Evolutionary conservation across 2,888 invertebrate species (phyloP).

Genomic region (Crocallis elinguaria): DNA sequence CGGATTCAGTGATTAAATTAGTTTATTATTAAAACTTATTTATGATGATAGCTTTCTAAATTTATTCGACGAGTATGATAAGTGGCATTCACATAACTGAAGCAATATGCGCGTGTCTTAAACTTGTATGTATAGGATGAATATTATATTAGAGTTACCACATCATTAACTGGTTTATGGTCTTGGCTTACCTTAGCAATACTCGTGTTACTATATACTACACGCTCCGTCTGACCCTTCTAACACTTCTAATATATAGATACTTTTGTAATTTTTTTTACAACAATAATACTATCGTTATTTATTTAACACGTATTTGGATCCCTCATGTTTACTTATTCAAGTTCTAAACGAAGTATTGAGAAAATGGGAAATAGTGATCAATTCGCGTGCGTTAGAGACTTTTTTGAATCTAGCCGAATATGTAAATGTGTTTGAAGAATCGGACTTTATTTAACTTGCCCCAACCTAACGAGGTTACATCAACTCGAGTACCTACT

Average conservation of each 20-base stretch:
- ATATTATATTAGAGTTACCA: constrained; percentile 64
- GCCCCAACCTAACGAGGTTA: constrained; percentile 71
- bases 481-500: constrained; percentile 72
- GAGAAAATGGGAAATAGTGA: constrained; percentile 38
- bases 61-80: constrained; percentile 60
- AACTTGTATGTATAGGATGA: constrained; percentile 46
- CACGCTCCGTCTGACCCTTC: constrained; percentile 5
- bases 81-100: constrained; percentile 54
- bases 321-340: constrained; percentile 8
- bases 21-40: constrained; percentile 54
- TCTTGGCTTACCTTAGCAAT: constrained; percentile 50
- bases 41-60: constrained; percentile 63
- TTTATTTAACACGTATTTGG: constrained; percentile 14
- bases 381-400: constrained; percentile 38
- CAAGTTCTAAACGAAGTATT: constrained; percentile 2
- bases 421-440: constrained; percentile 54
- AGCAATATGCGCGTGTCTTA: constrained; percentile 52
- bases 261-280: constrained; percentile 4
- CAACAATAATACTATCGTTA: constrained; percentile 17
- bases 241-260: constrained; percentile 3
- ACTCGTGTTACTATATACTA: constrained; percentile 36
- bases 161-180: constrained; percentile 67
- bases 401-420: constrained; percentile 38
- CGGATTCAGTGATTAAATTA: constrained; percentile 48
- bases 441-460: constrained; percentile 65